Conservation (phyloP, 2,888 invertebrate species). For the Folsomia manolachei region DNA sequence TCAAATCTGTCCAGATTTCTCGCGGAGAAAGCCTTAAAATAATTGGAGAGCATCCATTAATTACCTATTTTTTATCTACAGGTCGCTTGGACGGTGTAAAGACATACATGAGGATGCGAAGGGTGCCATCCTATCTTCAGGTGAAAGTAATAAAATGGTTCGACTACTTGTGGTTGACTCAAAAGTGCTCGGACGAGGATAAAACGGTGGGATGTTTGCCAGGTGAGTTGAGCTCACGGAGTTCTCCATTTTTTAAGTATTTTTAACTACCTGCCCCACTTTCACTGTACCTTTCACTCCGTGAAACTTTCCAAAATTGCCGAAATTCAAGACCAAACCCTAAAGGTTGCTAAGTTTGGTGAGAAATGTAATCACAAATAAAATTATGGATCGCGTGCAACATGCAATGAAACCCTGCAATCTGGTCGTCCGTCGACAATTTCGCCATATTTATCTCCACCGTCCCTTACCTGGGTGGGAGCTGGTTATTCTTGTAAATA, state of each 20-base stretch:
- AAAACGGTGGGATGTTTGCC: conserved; percentile 91
- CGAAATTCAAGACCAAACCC: not conserved
- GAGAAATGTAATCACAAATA: not conserved
- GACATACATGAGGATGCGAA: conserved; percentile 95
- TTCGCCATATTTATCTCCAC: not conserved
- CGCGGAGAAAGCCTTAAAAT: too few relatives aligned
- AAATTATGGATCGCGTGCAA: conserved; percentile 6
- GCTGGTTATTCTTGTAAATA: not conserved
- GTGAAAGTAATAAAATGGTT: conserved; percentile 99
- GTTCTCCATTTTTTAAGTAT: not conserved
- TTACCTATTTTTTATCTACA: too few relatives aligned
- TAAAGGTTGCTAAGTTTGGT: too few relatives aligned
- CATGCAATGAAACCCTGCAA: conserved; percentile 5
- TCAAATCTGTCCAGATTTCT: too few relatives aligned
- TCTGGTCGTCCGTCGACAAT: too few relatives aligned
- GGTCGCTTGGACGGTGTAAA: conserved; percentile 97
- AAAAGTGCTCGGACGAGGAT: conserved; percentile 97
- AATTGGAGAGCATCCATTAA: too few relatives aligned
- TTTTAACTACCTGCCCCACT: too few relatives aligned
- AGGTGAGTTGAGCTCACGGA: conserved; percentile 57
- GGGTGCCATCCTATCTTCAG: conserved; percentile 91
- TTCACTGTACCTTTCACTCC: not conserved
- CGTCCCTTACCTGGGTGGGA: not conserved
- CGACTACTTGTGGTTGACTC: conserved; percentile 97
- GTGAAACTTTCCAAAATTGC: not conserved